Evolutionary conservation across 2,113 vertebrate species (phyloP), one percentile per base, ranked within the genome.

Genomic region (Syngnathus scovelli): DNA sequence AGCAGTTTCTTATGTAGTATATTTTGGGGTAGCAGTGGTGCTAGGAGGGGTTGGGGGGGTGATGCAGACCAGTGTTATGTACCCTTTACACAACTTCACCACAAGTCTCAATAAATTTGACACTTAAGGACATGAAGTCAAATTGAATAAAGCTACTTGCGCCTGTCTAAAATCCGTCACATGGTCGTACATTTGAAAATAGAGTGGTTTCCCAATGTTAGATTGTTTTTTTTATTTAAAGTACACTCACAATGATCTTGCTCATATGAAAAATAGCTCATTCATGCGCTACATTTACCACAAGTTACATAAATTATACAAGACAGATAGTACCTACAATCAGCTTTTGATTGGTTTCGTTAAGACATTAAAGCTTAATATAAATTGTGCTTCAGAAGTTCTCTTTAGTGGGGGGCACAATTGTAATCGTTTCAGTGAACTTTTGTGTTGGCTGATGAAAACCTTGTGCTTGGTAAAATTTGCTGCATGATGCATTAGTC

Each of bases 201-300:
- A 75, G 77, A 87, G 81, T 86, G 81, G 79, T 16, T 43, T 36
- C 33, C 27, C 13, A 23, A 55, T 58, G 27, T 41, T 41, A 43
- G 23, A 23, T 2, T 59, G 10, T n/a, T 41, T 61, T 41, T 61
- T 43, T 18, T 1, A 27, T 88, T 75, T 78, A 27, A 70, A 13
- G 64, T 37, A 72, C 56, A 70, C 49, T 73, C 76, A n/a, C 0
- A 49, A 67, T 79, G 67, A 80, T 78, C 75, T 43, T 41, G 52
- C 61, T 83, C 33, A 59, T 80, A 72, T 79, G 77, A 82, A 88
- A 84, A 83, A 84, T 70, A 82, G 27, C 61, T 84, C 33, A 64
- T 82, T 67, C 73, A 68, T 79, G 33, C 56, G 75, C 66, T n/a
- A 74, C 64, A 61, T 70, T 75, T 83, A 79, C 72, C 71, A 84